A percentile compares a stretch with the other conserved stretches of the same genome.
phyloP scores from a whole-genome alignment of 2,888 invertebrate species.

The Homarus gammarus region DNA sequence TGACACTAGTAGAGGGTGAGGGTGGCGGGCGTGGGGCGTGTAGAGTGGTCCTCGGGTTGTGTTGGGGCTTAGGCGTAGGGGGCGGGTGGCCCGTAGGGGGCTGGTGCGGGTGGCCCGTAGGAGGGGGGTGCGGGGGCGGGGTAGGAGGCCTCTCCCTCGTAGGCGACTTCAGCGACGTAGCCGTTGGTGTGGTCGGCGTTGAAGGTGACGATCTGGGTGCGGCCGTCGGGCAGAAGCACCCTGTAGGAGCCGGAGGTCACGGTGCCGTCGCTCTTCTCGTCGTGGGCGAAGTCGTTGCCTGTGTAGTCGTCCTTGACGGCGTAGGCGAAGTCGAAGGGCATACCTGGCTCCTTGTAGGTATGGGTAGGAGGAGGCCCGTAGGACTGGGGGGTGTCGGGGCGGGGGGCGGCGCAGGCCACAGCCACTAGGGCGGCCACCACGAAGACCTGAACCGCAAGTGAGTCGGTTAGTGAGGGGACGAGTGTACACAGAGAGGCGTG shows the following conservation, averaged over 20 bases:
- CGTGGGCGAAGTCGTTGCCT: conserved; percentile 68
- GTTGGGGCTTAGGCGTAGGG: not conserved
- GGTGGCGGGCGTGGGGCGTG: not conserved
- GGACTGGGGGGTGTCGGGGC: conserved; percentile 31
- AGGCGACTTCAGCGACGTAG: conserved; percentile 62
- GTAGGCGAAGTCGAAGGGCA: conserved; percentile 72
- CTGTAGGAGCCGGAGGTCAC: conserved; percentile 63
- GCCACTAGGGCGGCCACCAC: conserved; percentile 21
- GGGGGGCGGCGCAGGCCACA: conserved; percentile 31
- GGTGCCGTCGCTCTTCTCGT: conserved; percentile 60
- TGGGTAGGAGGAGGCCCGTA: conserved; percentile 30
- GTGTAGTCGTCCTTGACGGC: conserved; percentile 68
- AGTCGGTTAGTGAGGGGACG: too few species aligned
- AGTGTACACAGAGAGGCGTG: too few species aligned
- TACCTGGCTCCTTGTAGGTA: conserved; percentile 52
- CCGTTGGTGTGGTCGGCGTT: conserved; percentile 60
- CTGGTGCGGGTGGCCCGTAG: conserved; percentile 24
- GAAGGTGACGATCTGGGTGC: conserved; percentile 64
- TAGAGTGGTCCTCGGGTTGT: not conserved
- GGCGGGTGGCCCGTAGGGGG: too few species aligned
- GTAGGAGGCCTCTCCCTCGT: conserved; percentile 75
- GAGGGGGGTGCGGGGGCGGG: conserved; percentile 42
- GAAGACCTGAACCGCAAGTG: conserved; percentile 11
- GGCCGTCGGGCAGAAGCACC: conserved; percentile 67
- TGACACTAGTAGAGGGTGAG: not conserved